A percentile compares a stretch with the other conserved stretches of the same genome.
These are phyloP conservation scores for Nomia melanderi DNA, from an alignment of 1,140 invertebrate genomes.

Conservation along the genomic window DNA sequence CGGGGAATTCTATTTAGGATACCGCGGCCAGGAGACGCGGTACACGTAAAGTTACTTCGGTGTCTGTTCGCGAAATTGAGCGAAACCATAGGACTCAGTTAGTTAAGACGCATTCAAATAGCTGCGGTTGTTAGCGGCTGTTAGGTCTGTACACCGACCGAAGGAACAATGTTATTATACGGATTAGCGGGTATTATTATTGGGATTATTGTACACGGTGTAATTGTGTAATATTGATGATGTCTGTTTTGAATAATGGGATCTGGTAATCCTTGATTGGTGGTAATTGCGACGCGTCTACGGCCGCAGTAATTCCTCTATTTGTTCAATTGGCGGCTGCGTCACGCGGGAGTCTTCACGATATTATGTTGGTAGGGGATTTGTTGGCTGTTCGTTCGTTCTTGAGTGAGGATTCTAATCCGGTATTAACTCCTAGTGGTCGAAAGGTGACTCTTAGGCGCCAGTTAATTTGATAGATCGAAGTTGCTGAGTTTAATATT, in stretches of 20 bases:
- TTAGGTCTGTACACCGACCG: too few species aligned
- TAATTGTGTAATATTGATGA: conserved; percentile 19
- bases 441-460: too few species aligned
- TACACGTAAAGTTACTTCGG: conserved; percentile 36
- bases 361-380: too few species aligned
- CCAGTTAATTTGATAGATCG: too few species aligned
- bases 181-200: conserved; percentile 20
- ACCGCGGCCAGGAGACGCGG: conserved; percentile 16
- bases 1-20: conserved; percentile 29
- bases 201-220: not conserved
- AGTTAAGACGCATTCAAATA: conserved; percentile 40
- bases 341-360: too few species aligned
- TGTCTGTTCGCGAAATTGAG: conserved; percentile 28
- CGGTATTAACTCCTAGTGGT: too few species aligned
- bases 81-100: conserved; percentile 25
- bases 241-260: not conserved
- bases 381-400: too few species aligned
- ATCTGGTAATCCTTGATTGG: not conserved
- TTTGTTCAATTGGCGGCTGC: not conserved
- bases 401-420: too few species aligned
- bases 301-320: not conserved
- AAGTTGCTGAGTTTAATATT: too few species aligned
- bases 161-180: conserved; percentile 8
- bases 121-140: not conserved
- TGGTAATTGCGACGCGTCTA: not conserved